Evolutionary conservation across 1,140 invertebrate species (phyloP), one percentile per base, ranked within the genome.

Genomic region (Coenobita brevimanus): DNA sequence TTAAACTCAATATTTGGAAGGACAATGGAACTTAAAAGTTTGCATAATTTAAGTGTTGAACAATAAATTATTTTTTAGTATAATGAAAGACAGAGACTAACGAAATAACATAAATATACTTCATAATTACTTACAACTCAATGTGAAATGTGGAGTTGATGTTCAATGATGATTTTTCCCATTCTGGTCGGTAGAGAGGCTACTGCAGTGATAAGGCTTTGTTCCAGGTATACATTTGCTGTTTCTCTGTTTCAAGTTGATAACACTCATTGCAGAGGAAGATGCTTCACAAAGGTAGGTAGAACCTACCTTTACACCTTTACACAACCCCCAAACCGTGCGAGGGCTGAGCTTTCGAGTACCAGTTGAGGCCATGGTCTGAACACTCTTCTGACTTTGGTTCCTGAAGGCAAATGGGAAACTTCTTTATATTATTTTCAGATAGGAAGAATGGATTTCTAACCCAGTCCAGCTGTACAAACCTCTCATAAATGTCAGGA

Each of bases 181-280:
- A 62, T 80, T 33, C 21, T 80, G 8, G 46, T 24, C 50, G 78
- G 43, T 80, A 80, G 27, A 30, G 43, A 80, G 78, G 78, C 46
- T 79, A 79, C 38, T 50, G 75, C 75, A 79, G 75, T 79, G 75
- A 79, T 79, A 3, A 50, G 33, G 75, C 50, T 80, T 80, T 57
- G 78, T 62, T 62, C 78, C 78, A 80, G 78, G 78, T 80, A 60
- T 21, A 80, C 78, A 80, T 80, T 80, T 62, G 62, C 62, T 80
- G 50, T 80, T 80, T 80, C 78, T 80, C 78, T 80, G 46, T 62
- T 60, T 60, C 2, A 30, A 57, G 30, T 80, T 57, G 10, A 27
- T 57, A 60, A 80, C 50, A 57, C 78, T 80, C 54, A 80, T 21
- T 80, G 54, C 50, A 2, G 54, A 30, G 43, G 54, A 78, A 78